Conservation (phyloP, 2,797 vertebrate species). For the Yasuhikotakia modesta region DNA sequence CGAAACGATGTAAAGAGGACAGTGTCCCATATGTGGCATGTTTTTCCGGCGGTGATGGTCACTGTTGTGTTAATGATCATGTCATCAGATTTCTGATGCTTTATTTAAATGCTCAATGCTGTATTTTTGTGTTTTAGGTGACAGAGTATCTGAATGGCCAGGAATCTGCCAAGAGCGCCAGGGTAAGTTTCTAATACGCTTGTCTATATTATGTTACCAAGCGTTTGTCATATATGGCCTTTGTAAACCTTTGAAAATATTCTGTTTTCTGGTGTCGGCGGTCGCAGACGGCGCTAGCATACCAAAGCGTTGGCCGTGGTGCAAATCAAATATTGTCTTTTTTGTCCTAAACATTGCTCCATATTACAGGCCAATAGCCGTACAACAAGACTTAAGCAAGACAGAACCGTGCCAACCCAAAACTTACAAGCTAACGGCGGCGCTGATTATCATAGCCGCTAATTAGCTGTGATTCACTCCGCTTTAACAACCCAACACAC, state of each 20-base stretch:
- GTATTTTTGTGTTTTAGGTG: conserved; percentile 75
- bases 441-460: conserved; percentile 74
- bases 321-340: background rate
- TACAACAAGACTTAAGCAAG: conserved; percentile 40
- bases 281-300: background rate
- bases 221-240: background rate
- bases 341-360: conserved; percentile 22
- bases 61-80: background rate
- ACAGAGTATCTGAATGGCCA: conserved; percentile 92
- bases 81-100: background rate
- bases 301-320: background rate
- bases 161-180: conserved; percentile 91
- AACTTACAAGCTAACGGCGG: conserved; percentile 68
- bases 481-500: conserved; percentile 69
- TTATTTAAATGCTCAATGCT: conserved; percentile 16
- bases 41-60: background rate
- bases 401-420: conserved; percentile 55
- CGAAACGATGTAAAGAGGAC: conserved; percentile 5
- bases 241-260: background rate
- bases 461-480: conserved; percentile 77
- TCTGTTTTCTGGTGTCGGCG: background rate
- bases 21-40: background rate
- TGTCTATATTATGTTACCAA: background rate
- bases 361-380: conserved; percentile 52
- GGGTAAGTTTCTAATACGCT: conserved; percentile 76